A percentile compares a stretch with the other conserved stretches of the same genome.
phyloP scores from a whole-genome alignment of 1,140 invertebrate genomes.

The Hyles vespertilio region DNA sequence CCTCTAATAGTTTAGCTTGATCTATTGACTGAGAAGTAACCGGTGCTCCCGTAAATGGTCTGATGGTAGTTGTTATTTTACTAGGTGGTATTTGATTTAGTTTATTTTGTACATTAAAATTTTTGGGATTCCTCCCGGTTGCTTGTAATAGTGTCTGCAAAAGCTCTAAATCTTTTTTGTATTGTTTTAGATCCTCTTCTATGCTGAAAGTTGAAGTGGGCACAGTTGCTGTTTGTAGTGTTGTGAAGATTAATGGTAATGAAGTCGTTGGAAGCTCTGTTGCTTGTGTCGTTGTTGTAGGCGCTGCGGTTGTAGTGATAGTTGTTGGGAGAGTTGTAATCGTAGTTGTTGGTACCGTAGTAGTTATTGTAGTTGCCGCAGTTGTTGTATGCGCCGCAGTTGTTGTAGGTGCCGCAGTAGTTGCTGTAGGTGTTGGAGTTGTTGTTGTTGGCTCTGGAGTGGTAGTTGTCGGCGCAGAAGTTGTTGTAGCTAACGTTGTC shows the following conservation, averaged over 20 bases:
- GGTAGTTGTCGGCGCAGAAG: constrained; percentile 7
- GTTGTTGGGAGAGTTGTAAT: constrained; percentile 30
- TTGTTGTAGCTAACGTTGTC: constrained; percentile 14
- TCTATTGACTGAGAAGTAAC: constrained; percentile 19
- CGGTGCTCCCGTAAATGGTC: constrained; percentile 11
- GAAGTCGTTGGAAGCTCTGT: constrained; percentile 21
- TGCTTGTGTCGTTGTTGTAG: constrained; percentile 17
- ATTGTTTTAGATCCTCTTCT: constrained; percentile 28
- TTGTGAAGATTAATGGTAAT: constrained; percentile 11
- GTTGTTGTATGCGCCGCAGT: constrained; percentile 22
- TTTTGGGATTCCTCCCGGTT: constrained; percentile 28
- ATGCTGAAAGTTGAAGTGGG: constrained; percentile 15
- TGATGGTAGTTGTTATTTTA: constrained; percentile 13
- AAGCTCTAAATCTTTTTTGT: constrained; percentile 30
- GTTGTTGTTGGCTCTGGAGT: constrained; percentile 18
- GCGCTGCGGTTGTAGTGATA: constrained; percentile 23
- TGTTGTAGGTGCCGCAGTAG: constrained; percentile 30
- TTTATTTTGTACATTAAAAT: constrained; percentile 22
- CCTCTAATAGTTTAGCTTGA: constrained; percentile 41
- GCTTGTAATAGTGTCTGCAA: constrained; percentile 28
- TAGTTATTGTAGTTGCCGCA: constrained; percentile 19
- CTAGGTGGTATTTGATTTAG: constrained; percentile 8
- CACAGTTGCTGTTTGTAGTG: constrained; percentile 10
- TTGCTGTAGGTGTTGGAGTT: constrained; percentile 27
- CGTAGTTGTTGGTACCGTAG: constrained; percentile 20